Base-by-base conservation (phyloP, 2,113 vertebrate species). In the Hassar affinis region DNA sequence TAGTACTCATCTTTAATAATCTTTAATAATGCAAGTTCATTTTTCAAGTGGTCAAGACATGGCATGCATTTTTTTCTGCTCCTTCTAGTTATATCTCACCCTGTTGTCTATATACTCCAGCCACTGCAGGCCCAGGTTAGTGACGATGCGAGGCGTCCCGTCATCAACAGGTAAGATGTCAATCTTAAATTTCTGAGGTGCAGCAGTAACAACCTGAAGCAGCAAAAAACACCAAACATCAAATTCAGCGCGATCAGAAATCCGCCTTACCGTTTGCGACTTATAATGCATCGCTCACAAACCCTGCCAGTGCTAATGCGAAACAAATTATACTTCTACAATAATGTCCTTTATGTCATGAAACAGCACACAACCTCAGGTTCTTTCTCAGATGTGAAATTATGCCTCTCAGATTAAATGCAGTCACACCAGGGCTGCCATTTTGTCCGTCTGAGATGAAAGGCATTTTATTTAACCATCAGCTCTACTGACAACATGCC, bases 101-200 rank as follows among this genome's bases (percentile, higher is more conserved):
- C 96, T 95, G 91, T 95, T 95, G 77, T 98, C 96, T 84, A 91
- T 86, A 82, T 97, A 95, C 85, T 99, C 97, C 89, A 99, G 91
- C 97, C 98, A 99, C 89, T 98, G 98, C 61, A 99, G 92, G 2
- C 98, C 98, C 85, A 98, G 90, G 90, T 99, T 99, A 89, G 96
- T 96, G 88, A 99, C 88, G 2, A 99, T 96, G 15, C 95, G 94
- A 0, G 98, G 98, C 0, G 96, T 96, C 2, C 98, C 96, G 0
- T 98, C 95, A 17, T 98, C 97, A 22, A 98, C 97, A 0, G 97
- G 95, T 15, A 97, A 92, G 78, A 99, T 92, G 6, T 97, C 96
- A 20, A 99, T 93, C 84, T 90, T 94, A 88, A 99, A 99, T 86
- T 92, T 95, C 89, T 99, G 98, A 0, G 96, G 97, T 3, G 95